Conservation (phyloP, 2,797 vertebrate species). For the Aplochiton taeniatus region DNA sequence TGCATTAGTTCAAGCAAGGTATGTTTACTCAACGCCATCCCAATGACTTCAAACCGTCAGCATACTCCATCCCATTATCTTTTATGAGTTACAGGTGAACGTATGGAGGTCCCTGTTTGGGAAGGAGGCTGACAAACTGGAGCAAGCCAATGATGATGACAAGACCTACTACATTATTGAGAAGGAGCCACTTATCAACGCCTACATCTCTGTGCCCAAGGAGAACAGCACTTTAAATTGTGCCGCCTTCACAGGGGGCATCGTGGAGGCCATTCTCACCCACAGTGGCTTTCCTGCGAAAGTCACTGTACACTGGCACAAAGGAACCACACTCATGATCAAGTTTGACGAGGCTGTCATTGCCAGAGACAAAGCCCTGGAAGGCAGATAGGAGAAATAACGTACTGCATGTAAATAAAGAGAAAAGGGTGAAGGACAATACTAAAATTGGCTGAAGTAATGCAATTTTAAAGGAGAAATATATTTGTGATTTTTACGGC, state of each 20-base stretch:
- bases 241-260: constrained; percentile 90
- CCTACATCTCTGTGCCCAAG: constrained; percentile 91
- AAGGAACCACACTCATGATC: constrained; percentile 96
- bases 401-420: neutral
- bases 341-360: constrained; percentile 94
- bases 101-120: constrained; percentile 92
- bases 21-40: too few species aligned
- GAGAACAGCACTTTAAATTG: constrained; percentile 97
- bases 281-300: constrained; percentile 93
- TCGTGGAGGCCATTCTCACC: constrained; percentile 90
- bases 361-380: constrained; percentile 86
- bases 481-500: too few species aligned
- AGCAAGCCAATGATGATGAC: constrained; percentile 95
- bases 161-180: constrained; percentile 96
- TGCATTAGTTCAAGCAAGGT: too few species aligned
- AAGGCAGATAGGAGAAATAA: constrained; percentile 78
- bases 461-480: too few species aligned
- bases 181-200: constrained; percentile 90
- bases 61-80: neutral
- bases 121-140: constrained; percentile 93
- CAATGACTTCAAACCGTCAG: neutral
- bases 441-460: neutral
- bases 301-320: constrained; percentile 96
- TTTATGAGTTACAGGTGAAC: constrained; percentile 72
- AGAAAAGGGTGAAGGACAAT: too few species aligned